These are phyloP conservation scores for Diadophis punctatus DNA, from an alignment of 2,113 vertebrate species.

Conservation along the genomic window DNA sequence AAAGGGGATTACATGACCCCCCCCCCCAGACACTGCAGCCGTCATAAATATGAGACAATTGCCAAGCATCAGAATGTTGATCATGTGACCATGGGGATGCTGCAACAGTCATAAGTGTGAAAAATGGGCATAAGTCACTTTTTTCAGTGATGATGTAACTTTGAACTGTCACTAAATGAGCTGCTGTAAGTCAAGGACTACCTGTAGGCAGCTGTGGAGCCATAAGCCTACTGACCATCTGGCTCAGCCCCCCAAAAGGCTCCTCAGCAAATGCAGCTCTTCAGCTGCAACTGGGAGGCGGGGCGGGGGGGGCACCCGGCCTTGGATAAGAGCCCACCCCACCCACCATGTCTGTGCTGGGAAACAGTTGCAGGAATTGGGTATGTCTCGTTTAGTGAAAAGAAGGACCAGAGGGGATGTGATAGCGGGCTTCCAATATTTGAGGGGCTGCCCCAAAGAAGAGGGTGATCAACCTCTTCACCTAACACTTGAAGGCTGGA, in stretches of 20 bases:
- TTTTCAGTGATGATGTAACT: not conserved
- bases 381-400: fast-evolving
- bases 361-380: not conserved
- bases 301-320: no score
- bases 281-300: not conserved
- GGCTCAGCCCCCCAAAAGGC: not conserved
- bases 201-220: not conserved
- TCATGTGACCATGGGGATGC: not conserved
- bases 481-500: not conserved
- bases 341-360: not conserved
- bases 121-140: no score
- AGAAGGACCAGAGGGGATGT: not conserved
- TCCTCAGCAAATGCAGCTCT: not conserved
- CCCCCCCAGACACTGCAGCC: no score
- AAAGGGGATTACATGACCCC: no score
- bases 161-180: not conserved
- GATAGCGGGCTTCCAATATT: fast-evolving
- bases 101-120: no score
- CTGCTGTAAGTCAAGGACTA: not conserved
- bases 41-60: no score
- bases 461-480: not conserved
- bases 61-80: not conserved
- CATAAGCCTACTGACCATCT: not conserved
- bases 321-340: not conserved
- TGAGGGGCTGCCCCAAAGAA: not conserved